Evolutionary conservation across 2,888 invertebrate species (phyloP).

Genomic region (Spodoptera exigua): DNA sequence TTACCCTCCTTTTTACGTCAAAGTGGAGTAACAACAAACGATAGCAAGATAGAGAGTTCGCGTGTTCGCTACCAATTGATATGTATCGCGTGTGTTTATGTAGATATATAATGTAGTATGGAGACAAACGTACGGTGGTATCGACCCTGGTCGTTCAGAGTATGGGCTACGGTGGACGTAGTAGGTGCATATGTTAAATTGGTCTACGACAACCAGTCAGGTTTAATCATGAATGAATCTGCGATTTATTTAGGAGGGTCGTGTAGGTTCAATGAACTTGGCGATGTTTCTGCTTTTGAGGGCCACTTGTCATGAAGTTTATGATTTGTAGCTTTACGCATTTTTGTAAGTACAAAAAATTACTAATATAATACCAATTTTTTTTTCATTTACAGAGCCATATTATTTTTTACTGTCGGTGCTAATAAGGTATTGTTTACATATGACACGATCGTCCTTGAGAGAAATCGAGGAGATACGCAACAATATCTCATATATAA

Average conservation of each 20-base stretch:
- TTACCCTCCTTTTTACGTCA: slow-evolving; percentile 54
- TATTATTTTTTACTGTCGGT: no score
- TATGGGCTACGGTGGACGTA: slow-evolving; percentile 17
- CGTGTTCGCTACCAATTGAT: slow-evolving; percentile 38
- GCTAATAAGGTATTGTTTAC: no score
- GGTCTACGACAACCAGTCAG: slow-evolving; percentile 5
- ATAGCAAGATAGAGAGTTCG: slow-evolving; percentile 50
- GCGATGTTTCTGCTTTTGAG: no score
- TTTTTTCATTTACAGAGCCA: slow-evolving; percentile 4
- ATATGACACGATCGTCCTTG: no score
- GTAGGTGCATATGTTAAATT: slow-evolving; percentile 2
- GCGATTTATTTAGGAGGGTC: slow-evolving; percentile 2
- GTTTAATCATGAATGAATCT: slow-evolving; percentile 1
- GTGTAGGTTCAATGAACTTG: neutral
- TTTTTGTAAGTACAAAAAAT: no score
- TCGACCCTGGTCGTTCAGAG: slow-evolving; percentile 31
- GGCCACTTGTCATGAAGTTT: no score
- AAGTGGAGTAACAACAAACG: slow-evolving; percentile 47
- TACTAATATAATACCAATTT: neutral
- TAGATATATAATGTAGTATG: slow-evolving; percentile 28
- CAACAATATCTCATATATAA: no score
- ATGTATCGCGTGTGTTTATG: slow-evolving; percentile 39
- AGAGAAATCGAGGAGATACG: no score
- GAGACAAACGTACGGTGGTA: slow-evolving; percentile 41
- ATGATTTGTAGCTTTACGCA: no score